Evolutionary conservation across 2,797 vertebrate genomes (phyloP).

Genomic region (Sparus aurata): DNA sequence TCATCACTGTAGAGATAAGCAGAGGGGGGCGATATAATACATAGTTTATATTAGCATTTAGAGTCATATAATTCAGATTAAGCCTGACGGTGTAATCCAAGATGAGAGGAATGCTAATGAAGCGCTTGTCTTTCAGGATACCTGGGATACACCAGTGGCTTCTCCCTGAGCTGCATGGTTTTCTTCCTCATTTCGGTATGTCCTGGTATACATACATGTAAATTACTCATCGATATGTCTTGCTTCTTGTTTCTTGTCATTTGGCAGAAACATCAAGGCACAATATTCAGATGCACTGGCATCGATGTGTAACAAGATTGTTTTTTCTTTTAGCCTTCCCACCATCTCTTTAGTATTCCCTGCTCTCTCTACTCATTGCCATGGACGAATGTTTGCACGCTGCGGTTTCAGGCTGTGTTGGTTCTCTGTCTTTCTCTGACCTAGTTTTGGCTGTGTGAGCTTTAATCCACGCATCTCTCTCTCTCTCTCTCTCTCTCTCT

Average conservation of each 20-base stretch:
- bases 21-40: not conserved
- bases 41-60: not conserved
- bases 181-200: conserved; percentile 97
- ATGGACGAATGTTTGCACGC: conserved; percentile 81
- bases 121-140: conserved; percentile 88
- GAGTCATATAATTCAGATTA: not conserved
- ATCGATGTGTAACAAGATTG: conserved; percentile 18
- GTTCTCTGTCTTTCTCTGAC: conserved; percentile 78
- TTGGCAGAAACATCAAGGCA: conserved; percentile 28
- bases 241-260: conserved; percentile 19
- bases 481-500: conserved; percentile 20
- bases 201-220: conserved; percentile 24
- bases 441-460: conserved; percentile 75
- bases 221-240: not conserved
- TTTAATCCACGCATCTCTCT: conserved; percentile 70
- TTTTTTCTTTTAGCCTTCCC: conserved; percentile 25
- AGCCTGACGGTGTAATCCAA: conserved; percentile 4
- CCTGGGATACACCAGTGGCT: conserved; percentile 97
- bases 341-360: conserved; percentile 67
- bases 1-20: not conserved
- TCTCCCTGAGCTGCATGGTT: conserved; percentile 99
- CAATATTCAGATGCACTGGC: conserved; percentile 29
- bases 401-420: conserved; percentile 76
- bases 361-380: conserved; percentile 73
- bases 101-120: conserved; percentile 47